Base-by-base conservation (phyloP, 92 coral and sea anemone genomes). In the Epizoanthus rinbou region DNA sequence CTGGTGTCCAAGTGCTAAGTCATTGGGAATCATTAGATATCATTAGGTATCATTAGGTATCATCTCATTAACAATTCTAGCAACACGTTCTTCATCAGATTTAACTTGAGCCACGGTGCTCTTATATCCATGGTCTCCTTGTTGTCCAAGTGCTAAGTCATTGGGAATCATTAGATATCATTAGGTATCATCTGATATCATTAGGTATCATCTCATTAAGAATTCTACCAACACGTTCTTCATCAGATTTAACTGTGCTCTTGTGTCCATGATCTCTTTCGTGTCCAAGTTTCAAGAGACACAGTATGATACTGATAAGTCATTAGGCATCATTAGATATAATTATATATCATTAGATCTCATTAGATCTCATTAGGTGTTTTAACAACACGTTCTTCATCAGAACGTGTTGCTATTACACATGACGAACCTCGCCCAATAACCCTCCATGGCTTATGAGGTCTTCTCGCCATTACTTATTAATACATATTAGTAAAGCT, bases 201-300 rank as follows among this genome's bases (percentile, higher is more conserved):
- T 22, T n/a, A 11, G 19, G 3, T 45, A 50, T 50, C 9, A 43
- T 41, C 5, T 41, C 50, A 43, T 43, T 43, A 43, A 8, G 50
- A 92, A 96, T 72, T 74, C 67, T 22, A 85, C 85, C 17, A 94
- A 83, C 75, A 52, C 76, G 59, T 43, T 80, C 35, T 94, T 87
- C 80, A 86, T 86, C 4, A 33, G 37, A 0, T 28, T 28, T 2
- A 28, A 28, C 2, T 28, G 92, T 21, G 66, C 88, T 21, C 81
- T 76, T 10, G 94, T 89, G 8, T 87, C 88, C 47, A 41, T 87
- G 23, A 60, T 92, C 80, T 85, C 94, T 53, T 64, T 94, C 71
- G 81, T 92, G 59, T 94, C 98, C 73, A 86, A 88, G 93, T 57
- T n/a, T n/a, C n/a, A n/a, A n/a, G n/a, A n/a, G n/a, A n/a, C n/a